Percentiles rank a stretch among this genome's conserved stretches.
These are phyloP conservation scores for Pygoscelis adeliae DNA, from an alignment of 2,113 vertebrate genomes.

Conservation along the genomic window DNA sequence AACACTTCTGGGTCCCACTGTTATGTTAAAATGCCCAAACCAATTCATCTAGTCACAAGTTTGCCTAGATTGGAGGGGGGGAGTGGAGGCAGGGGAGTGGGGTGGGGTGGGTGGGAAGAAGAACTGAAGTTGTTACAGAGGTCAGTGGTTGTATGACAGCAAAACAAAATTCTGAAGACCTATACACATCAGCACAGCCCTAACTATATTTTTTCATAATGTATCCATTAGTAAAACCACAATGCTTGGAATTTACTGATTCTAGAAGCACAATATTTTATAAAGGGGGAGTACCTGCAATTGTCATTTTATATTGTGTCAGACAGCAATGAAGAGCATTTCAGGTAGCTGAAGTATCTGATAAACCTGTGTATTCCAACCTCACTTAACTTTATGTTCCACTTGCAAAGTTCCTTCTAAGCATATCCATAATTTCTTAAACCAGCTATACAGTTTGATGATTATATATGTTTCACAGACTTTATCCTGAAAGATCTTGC, in stretches of 20 bases:
- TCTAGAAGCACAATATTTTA: background rate
- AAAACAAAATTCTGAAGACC: background rate
- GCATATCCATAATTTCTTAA: background rate
- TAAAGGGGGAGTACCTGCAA: background rate
- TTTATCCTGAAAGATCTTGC: background rate
- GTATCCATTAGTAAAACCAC: background rate
- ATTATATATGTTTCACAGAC: background rate
- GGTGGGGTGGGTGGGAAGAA: background rate
- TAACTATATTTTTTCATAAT: background rate
- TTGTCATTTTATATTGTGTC: background rate
- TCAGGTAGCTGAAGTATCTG: background rate
- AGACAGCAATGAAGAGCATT: background rate
- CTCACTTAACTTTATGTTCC: background rate
- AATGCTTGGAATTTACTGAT: background rate
- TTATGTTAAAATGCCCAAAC: background rate
- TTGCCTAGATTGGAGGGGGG: background rate
- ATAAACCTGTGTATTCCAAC: background rate
- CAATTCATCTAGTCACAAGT: constrained; percentile 8
- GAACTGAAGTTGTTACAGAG: background rate
- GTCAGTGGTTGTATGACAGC: background rate
- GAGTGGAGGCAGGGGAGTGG: background rate
- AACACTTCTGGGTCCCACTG: background rate
- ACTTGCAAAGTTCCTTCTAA: background rate
- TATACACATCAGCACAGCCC: background rate
- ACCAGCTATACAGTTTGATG: background rate